These are phyloP conservation scores for Cossypha caffra DNA, from an alignment of 2,797 vertebrate species.

Conservation along the genomic window DNA sequence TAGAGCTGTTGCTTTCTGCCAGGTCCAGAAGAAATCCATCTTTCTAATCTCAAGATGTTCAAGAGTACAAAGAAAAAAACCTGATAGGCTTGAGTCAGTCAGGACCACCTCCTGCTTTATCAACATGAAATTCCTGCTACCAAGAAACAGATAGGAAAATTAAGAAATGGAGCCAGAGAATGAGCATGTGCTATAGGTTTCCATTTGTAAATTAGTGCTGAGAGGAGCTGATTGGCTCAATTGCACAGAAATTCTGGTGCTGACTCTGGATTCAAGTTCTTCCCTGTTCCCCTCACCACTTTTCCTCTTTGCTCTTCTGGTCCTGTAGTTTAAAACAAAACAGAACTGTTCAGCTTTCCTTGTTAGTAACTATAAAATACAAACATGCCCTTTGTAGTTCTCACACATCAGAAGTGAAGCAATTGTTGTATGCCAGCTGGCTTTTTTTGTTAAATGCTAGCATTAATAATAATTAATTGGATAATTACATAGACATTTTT, in stretches of 20 bases:
- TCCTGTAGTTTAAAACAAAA: background rate
- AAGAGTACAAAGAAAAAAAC: background rate
- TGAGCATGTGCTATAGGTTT: background rate
- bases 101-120: background rate
- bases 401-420: background rate
- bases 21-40: background rate
- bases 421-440: background rate
- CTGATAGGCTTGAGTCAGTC: background rate
- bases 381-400: background rate
- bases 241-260: background rate
- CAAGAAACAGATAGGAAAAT: background rate
- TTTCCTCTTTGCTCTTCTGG: background rate
- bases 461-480: conserved; percentile 18
- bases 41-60: background rate
- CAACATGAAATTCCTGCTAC: background rate
- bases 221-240: background rate
- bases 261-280: background rate
- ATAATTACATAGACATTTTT: conserved; percentile 5
- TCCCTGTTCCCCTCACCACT: background rate
- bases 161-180: background rate
- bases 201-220: background rate
- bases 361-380: background rate
- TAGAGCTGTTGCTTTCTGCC: background rate
- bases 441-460: background rate
- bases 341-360: background rate